These are phyloP conservation scores for Caretta caretta DNA, from an alignment of 2,113 vertebrate genomes.

Conservation along the genomic window DNA sequence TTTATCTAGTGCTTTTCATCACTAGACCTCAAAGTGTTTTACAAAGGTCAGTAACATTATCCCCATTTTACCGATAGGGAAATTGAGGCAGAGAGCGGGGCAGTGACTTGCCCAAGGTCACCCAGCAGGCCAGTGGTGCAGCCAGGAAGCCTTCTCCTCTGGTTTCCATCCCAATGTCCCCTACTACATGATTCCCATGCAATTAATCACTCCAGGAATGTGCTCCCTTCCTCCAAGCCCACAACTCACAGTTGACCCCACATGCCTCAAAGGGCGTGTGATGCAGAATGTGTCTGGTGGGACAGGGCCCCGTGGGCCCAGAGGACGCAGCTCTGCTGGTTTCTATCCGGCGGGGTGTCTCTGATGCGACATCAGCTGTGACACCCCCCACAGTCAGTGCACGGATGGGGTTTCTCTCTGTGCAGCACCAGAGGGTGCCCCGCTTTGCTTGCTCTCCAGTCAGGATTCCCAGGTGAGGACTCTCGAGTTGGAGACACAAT, in stretches of 20 bases:
- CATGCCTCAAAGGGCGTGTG: neutral
- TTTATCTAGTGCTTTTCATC: neutral
- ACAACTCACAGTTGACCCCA: neutral
- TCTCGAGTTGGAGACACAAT: neutral
- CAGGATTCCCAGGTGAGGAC: neutral
- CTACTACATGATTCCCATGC: neutral
- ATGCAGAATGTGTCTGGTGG: neutral
- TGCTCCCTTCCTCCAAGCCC: neutral
- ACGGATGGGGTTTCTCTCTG: neutral
- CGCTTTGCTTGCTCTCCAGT: neutral
- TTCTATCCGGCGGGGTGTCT: neutral
- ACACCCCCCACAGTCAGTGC: neutral
- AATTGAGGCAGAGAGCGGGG: neutral
- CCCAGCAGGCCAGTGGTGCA: neutral
- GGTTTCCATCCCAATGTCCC: neutral
- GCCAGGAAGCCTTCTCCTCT: neutral
- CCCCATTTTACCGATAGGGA: neutral
- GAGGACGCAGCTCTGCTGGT: neutral
- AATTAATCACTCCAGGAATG: neutral
- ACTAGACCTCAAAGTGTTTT: neutral
- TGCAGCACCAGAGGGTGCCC: neutral
- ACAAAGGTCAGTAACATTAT: neutral
- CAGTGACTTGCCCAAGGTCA: neutral
- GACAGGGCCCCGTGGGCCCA: neutral
- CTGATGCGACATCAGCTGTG: neutral